These are phyloP conservation scores for Passerculus sandwichensis DNA, from an alignment of 2,797 vertebrate species.

Conservation along the genomic window DNA sequence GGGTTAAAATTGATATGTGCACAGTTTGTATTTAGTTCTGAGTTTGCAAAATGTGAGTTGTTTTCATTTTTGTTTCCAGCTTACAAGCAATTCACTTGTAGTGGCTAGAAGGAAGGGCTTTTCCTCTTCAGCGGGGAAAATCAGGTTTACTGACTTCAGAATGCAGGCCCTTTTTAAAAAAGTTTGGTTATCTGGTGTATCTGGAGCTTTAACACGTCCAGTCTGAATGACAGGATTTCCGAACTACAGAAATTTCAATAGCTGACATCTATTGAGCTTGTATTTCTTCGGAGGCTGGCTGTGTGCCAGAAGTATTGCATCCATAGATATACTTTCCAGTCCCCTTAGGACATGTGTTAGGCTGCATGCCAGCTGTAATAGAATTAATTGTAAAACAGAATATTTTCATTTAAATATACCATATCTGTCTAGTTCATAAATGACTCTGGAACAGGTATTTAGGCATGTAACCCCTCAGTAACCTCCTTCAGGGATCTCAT, in stretches of 20 bases:
- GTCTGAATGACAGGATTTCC: conserved; percentile 37
- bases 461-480: background rate
- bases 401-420: conserved; percentile 23
- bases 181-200: conserved; percentile 1
- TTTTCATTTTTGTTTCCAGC: background rate
- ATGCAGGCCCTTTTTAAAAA: background rate
- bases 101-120: background rate
- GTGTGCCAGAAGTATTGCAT: background rate
- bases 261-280: conserved; percentile 25
- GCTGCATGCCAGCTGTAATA: conserved; percentile 32
- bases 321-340: background rate
- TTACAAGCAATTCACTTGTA: background rate
- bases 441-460: background rate
- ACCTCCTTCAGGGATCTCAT: conserved; percentile 42
- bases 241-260: conserved; percentile 1
- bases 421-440: background rate
- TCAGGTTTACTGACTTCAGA: background rate
- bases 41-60: background rate
- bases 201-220: background rate
- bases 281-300: conserved; percentile 9
- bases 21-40: background rate
- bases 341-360: conserved; percentile 15
- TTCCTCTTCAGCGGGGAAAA: background rate
- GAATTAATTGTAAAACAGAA: conserved; percentile 18
- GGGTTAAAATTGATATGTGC: background rate